Percentiles rank a stretch among this genome's conserved stretches.
Evolutionary conservation across 2,797 vertebrate genomes (phyloP).

Genomic region (Rhadinocentrus ornatus): DNA sequence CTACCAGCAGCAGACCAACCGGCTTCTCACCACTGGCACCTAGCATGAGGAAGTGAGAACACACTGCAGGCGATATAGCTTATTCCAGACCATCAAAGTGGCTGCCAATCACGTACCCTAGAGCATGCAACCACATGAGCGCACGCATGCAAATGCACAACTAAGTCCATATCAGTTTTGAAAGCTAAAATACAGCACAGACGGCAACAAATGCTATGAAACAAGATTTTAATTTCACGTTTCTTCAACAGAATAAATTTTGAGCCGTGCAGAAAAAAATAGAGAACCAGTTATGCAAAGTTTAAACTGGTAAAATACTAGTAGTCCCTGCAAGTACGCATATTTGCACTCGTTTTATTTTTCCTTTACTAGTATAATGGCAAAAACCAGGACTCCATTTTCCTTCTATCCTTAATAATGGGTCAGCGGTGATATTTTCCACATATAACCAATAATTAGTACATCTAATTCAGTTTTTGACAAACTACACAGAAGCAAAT

Average conservation of each 20-base stretch:
- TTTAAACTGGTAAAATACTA: neutral
- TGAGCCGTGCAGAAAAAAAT: neutral
- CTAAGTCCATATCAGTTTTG: constrained; percentile 8
- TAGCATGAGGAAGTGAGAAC: constrained; percentile 54
- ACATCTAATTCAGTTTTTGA: neutral
- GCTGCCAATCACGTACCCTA: constrained; percentile 62
- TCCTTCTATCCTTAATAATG: neutral
- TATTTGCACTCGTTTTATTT: neutral
- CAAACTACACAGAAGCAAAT: neutral
- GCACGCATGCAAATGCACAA: constrained; percentile 30
- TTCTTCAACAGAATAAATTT: neutral
- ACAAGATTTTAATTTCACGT: neutral
- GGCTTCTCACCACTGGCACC: constrained; percentile 46
- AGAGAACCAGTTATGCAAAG: constrained; percentile 5
- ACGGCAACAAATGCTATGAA: constrained; percentile 1
- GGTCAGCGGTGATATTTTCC: neutral
- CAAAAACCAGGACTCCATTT: neutral
- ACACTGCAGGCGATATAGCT: constrained; percentile 56
- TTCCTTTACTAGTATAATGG: neutral
- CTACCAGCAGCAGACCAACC: constrained; percentile 41
- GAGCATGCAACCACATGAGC: constrained; percentile 38
- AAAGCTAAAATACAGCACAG: constrained; percentile 6
- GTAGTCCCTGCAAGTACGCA: neutral
- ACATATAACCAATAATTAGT: neutral
- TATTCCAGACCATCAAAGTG: constrained; percentile 61